A percentile compares a stretch with the other conserved stretches of the same genome.
phyloP scores from a whole-genome alignment of 2,888 invertebrate genomes.

The Gortyna flavago region DNA sequence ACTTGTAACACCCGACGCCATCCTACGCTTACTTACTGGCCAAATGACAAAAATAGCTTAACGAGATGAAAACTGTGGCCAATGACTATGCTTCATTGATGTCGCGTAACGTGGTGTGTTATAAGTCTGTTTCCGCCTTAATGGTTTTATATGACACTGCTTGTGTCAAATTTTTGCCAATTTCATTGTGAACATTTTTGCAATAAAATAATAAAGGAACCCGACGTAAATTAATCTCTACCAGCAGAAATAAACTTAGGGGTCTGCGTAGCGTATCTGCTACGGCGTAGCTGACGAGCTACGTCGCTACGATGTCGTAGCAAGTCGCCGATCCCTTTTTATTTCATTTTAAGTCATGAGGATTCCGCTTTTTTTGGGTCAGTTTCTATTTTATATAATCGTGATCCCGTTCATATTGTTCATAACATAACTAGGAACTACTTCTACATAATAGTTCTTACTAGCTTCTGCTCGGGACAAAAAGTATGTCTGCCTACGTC shows the following conservation, averaged over 20 bases:
- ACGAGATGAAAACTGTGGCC: no score
- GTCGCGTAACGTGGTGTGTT: no score
- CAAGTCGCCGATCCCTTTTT: background rate
- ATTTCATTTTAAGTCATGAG: background rate
- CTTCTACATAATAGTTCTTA: background rate
- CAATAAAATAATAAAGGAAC: background rate
- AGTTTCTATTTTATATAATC: background rate
- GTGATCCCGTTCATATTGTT: background rate
- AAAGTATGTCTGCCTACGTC: background rate
- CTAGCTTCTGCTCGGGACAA: background rate
- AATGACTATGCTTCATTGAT: no score
- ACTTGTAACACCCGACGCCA: no score
- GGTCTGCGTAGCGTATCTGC: slow-evolving; percentile 28
- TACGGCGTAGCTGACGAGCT: slow-evolving; percentile 37
- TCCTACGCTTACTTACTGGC: no score
- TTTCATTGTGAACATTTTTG: background rate
- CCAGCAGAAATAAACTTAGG: background rate
- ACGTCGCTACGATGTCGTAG: slow-evolving; percentile 41
- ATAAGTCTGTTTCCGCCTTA: no score
- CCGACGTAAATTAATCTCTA: background rate
- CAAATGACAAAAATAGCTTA: no score
- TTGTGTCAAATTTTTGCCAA: background rate
- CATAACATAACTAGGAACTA: no score
- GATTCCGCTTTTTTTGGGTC: background rate
- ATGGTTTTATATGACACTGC: background rate